A percentile compares a stretch with the other conserved stretches of the same genome.
Conservation (phyloP, 2,888 invertebrate genomes). For the Cistogaster globosa region DNA sequence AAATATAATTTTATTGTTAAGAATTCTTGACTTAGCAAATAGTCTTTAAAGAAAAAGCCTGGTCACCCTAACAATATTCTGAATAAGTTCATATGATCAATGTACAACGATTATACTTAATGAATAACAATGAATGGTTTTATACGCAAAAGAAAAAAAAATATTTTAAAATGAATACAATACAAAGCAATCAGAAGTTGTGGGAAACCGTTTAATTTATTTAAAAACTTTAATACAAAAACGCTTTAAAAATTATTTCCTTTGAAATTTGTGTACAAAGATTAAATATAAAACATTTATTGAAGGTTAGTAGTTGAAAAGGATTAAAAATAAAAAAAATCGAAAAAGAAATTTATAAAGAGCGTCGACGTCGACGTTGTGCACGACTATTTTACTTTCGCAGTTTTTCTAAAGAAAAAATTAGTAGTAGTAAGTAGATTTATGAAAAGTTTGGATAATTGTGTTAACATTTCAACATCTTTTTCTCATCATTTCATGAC, state of each 20-base stretch:
- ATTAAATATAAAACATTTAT: background rate
- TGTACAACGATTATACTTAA: conserved; percentile 64
- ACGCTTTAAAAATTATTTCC: background rate
- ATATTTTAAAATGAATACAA: conserved; percentile 43
- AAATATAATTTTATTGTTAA: too few species aligned
- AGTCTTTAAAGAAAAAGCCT: background rate
- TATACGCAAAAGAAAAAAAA: conserved; percentile 11
- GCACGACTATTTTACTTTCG: too few species aligned
- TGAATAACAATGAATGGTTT: conserved; percentile 68
- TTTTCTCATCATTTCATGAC: too few species aligned
- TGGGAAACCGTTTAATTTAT: conserved; percentile 68
- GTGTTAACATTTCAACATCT: too few species aligned
- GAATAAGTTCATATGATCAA: conserved; percentile 51
- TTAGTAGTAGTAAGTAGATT: too few species aligned
- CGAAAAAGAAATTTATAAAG: too few species aligned
- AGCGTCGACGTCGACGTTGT: too few species aligned
- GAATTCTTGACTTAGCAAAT: background rate
- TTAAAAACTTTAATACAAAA: conserved; percentile 10
- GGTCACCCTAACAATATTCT: conserved; percentile 42
- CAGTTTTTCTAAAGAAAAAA: too few species aligned
- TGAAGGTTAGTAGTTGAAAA: too few species aligned
- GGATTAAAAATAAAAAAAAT: too few species aligned
- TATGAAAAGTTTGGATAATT: too few species aligned
- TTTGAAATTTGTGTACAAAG: too few species aligned
- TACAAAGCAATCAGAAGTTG: conserved; percentile 52